Evolutionary conservation across 2,888 invertebrate species (phyloP).

Genomic region (Hemistola chrysoprasaria): DNA sequence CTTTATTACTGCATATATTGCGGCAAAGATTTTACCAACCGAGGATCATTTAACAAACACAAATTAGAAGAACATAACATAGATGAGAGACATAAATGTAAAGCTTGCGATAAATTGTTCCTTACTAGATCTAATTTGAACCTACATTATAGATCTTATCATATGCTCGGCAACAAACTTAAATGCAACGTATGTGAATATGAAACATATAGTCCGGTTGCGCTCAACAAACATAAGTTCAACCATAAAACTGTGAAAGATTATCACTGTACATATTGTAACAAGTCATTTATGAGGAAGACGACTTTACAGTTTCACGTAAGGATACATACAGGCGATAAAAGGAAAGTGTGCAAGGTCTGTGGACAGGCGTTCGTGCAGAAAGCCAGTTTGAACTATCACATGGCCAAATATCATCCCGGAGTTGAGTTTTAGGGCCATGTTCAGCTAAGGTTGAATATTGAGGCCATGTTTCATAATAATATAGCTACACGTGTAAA

Average conservation of each 20-base stretch:
- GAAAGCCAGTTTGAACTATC: constrained; percentile 70
- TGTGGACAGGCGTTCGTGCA: constrained; percentile 72
- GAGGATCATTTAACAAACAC: constrained; percentile 29
- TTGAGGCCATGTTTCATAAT: no score
- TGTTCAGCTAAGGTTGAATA: no score
- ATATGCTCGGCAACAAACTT: constrained; percentile 61
- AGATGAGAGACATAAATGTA: constrained; percentile 60
- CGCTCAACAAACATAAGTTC: constrained; percentile 63
- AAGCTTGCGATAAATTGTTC: constrained; percentile 59
- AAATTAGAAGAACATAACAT: constrained; percentile 55
- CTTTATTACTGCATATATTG: constrained; percentile 2
- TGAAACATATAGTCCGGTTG: constrained; percentile 53
- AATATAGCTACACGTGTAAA: no score
- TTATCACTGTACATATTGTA: constrained; percentile 65
- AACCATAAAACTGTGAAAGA: constrained; percentile 67
- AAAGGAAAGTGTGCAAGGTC: constrained; percentile 55
- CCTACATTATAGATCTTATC: constrained; percentile 64
- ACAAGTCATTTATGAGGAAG: constrained; percentile 65
- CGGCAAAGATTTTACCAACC: not conserved
- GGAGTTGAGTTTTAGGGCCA: constrained; percentile 59
- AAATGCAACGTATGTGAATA: constrained; percentile 62
- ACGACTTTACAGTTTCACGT: constrained; percentile 57
- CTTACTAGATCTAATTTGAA: constrained; percentile 53
- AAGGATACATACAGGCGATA: constrained; percentile 65
- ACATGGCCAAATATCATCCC: constrained; percentile 70